A percentile compares a stretch with the other conserved stretches of the same genome.
Conservation (phyloP, 1,140 invertebrate genomes). For the Lucilia sericata region DNA sequence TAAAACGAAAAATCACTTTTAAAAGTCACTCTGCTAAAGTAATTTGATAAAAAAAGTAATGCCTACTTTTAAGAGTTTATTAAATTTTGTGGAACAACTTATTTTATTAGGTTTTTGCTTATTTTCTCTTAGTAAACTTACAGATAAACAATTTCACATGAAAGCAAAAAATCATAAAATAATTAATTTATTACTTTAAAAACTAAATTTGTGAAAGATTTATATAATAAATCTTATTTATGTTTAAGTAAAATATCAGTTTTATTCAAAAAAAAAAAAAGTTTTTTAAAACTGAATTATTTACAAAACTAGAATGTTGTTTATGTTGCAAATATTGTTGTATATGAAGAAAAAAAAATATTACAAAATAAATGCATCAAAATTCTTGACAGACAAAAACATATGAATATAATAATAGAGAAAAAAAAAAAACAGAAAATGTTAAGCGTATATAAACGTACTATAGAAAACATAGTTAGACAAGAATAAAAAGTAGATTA, state of each 20-base stretch:
- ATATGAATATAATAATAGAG: neutral
- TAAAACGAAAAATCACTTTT: neutral
- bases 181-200: too few species aligned
- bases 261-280: too few species aligned
- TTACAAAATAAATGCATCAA: conserved; percentile 3
- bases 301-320: conserved; percentile 15
- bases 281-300: neutral
- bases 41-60: neutral
- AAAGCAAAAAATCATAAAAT: too few species aligned
- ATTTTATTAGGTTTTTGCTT: too few species aligned
- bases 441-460: neutral
- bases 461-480: neutral
- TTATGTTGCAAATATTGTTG: neutral
- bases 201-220: neutral
- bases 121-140: too few species aligned
- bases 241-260: too few species aligned
- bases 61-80: too few species aligned
- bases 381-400: conserved; percentile 27
- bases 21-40: neutral
- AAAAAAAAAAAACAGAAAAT: too few species aligned
- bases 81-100: too few species aligned
- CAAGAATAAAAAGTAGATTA: conserved; percentile 11
- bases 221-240: neutral
- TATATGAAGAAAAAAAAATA: neutral
- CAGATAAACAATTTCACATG: too few species aligned